Base-by-base conservation (phyloP, 2,113 vertebrate genomes). In the Gila orcuttii region DNA sequence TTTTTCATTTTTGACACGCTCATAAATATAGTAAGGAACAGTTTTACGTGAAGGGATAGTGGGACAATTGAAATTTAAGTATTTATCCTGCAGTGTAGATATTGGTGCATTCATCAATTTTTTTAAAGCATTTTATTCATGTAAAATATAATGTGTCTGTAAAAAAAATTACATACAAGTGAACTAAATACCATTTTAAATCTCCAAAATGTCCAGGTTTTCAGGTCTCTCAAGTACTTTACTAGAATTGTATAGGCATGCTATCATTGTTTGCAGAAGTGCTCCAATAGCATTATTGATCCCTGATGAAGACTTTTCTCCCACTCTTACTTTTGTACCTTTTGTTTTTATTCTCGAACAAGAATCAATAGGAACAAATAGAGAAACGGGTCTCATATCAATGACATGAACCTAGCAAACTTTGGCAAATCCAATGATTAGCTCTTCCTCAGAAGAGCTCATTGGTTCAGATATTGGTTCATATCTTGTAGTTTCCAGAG, bases 21-120 rank as follows among this genome's bases (percentile, higher is more conserved):
- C 52, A 73, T 73, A 50, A 71, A 73, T 73, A 83, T 83, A 21
- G 68, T 59, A 73, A 42, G 33, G 50, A 83, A 71, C 50, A 73
- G 59, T 73, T 73, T 73, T 23, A 69, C 28, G 1, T 66, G 28
- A 82, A 82, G 15, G 17, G 50, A 33, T 19, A 25, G 52, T 68
- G 47, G 3, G 62, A 50, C 39, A 28, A 23, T 52, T 52, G 25
- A 69, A 82, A 68, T 21, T 1, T 15, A 31, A 82, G 5, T 21
- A 21, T 81, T 81, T 66, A 31, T 68, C 25, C 25, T 6, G 60
- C 42, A 31, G 25, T 47, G 52, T 28, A 64, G 60, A 21, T 36
- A 17, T 15, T 36, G 45, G 13, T 52, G 25, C 7, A 0, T 25
- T 76, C 66, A 50, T 39, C 8, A 21, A 0, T 39, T 36, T 19